These are phyloP conservation scores for Tapera naevia DNA, from an alignment of 2,797 vertebrate species.

Conservation along the genomic window DNA sequence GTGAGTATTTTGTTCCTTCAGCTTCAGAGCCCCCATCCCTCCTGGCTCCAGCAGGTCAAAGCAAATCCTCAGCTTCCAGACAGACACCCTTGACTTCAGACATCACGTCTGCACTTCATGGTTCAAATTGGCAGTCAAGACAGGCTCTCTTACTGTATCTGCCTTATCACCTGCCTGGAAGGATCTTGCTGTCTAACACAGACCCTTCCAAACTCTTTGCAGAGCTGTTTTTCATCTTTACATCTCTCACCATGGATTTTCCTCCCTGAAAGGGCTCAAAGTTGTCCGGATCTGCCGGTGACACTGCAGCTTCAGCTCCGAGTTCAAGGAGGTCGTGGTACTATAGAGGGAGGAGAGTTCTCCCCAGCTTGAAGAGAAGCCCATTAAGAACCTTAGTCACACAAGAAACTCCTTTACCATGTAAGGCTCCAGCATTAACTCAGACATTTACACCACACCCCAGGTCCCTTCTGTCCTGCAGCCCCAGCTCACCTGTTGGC, in stretches of 20 bases:
- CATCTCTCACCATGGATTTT: neutral
- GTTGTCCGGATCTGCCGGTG: neutral
- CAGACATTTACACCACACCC: too few species aligned
- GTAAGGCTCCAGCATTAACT: neutral
- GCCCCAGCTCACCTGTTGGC: neutral
- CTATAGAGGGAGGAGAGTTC: neutral
- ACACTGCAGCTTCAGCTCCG: neutral
- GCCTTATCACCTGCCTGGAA: neutral
- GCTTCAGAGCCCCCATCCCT: neutral
- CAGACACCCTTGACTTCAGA: neutral
- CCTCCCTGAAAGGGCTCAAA: neutral
- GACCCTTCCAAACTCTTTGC: neutral
- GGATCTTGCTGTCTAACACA: neutral
- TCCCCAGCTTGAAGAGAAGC: neutral
- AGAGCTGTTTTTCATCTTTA: neutral
- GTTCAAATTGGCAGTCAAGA: neutral
- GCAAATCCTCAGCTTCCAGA: neutral
- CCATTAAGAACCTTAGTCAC: neutral
- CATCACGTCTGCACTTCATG: neutral
- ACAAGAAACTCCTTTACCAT: neutral
- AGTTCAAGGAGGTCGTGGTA: too few species aligned
- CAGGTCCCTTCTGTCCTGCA: neutral
- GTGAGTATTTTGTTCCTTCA: accelerated
- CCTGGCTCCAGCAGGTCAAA: neutral
- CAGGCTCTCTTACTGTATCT: neutral